Percentiles rank a stretch among this genome's conserved stretches.
phyloP scores from a whole-genome alignment of 2,888 invertebrate species.

The Tuta absoluta region DNA sequence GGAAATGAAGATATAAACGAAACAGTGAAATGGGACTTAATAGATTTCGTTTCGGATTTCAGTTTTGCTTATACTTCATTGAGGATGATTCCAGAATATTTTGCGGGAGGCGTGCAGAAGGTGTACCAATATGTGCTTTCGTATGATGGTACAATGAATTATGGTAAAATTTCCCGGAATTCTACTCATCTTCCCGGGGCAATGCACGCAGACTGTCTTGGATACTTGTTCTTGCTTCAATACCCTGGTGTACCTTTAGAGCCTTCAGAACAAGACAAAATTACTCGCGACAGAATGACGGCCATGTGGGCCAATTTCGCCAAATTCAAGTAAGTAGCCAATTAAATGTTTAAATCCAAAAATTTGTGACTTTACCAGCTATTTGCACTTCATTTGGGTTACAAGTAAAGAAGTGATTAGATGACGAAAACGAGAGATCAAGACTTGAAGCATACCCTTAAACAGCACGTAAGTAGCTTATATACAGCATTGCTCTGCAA shows the following conservation, averaged over 20 bases:
- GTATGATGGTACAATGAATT: background rate
- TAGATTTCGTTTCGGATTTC: slow-evolving; percentile 22
- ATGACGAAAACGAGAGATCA: too few species aligned
- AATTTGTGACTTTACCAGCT: background rate
- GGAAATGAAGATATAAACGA: slow-evolving; percentile 18
- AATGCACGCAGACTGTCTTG: background rate
- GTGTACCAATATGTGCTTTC: slow-evolving; percentile 8
- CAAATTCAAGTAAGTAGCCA: background rate
- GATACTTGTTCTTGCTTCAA: background rate
- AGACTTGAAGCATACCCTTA: too few species aligned
- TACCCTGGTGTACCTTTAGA: background rate
- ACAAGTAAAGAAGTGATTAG: too few species aligned
- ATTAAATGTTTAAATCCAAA: too few species aligned
- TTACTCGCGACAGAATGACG: background rate
- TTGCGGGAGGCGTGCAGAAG: background rate
- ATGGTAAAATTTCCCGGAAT: background rate
- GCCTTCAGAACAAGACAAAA: background rate
- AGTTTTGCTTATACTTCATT: background rate
- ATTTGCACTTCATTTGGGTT: too few species aligned
- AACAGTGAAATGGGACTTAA: background rate
- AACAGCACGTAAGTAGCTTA: background rate
- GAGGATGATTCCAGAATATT: background rate
- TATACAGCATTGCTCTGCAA: too few species aligned
- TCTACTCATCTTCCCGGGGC: background rate
- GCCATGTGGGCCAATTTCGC: slow-evolving; percentile 4